phyloP scores from a whole-genome alignment of 2,888 invertebrate genomes.

The Osmoderma eremita region DNA sequence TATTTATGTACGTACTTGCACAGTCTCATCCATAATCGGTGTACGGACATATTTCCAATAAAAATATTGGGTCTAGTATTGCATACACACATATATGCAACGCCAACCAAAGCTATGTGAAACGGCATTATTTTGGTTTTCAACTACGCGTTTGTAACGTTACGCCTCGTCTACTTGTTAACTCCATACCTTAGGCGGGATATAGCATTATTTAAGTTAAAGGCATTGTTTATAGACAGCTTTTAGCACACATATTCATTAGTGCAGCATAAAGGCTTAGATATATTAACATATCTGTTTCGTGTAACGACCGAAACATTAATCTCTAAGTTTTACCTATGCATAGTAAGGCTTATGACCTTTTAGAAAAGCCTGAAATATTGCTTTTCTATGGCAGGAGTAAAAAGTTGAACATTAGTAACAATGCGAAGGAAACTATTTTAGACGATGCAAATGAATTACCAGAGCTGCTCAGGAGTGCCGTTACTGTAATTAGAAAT shows the following conservation, averaged over 20 bases:
- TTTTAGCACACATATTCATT: constrained; percentile 36
- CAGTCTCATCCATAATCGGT: constrained; percentile 19
- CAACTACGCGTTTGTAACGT: constrained; percentile 42
- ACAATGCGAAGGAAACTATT: no score
- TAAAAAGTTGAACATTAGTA: no score
- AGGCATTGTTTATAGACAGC: constrained; percentile 30
- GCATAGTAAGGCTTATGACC: constrained; percentile 13
- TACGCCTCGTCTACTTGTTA: constrained; percentile 47
- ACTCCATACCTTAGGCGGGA: constrained; percentile 40
- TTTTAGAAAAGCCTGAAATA: constrained; percentile 8
- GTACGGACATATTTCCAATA: constrained; percentile 4
- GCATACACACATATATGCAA: no score
- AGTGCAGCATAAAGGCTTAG: neutral
- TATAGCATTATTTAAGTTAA: constrained; percentile 34
- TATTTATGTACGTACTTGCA: neutral
- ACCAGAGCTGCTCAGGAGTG: no score
- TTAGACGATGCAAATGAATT: no score
- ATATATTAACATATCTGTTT: constrained; percentile 23
- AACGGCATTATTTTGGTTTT: constrained; percentile 45
- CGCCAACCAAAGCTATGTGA: constrained; percentile 35
- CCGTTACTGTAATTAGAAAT: no score
- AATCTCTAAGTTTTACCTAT: constrained; percentile 9
- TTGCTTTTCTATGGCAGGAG: no score
- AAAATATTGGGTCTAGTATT: neutral
- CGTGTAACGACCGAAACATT: constrained; percentile 17